Conservation (phyloP, 2,797 vertebrate species). For the Anguilla pacifica region DNA sequence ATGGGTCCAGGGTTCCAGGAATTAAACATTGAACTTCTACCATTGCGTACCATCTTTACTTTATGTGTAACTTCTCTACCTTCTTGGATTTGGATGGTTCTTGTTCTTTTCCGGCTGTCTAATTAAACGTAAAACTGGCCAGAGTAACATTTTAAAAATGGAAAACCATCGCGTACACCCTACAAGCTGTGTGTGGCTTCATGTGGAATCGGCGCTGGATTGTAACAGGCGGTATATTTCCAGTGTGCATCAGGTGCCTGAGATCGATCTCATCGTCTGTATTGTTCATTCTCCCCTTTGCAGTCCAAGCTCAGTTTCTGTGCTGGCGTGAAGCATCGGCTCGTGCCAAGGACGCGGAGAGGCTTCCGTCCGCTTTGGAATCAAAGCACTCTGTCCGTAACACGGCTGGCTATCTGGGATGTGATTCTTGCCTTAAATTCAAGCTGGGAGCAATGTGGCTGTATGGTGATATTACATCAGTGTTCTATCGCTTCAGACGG, state of each 20-base stretch:
- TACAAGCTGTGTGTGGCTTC: no score
- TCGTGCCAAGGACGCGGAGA: slow-evolving; percentile 54
- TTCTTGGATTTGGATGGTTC: slow-evolving; percentile 39
- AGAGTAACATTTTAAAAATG: neutral
- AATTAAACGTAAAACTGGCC: neutral
- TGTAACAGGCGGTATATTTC: no score
- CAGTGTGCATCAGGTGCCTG: slow-evolving; percentile 50
- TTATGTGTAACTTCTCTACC: neutral
- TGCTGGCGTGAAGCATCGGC: slow-evolving; percentile 67
- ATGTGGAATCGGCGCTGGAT: no score
- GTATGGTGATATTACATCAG: no score
- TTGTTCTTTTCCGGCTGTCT: neutral
- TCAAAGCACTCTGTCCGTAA: slow-evolving; percentile 61
- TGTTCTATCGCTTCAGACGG: no score
- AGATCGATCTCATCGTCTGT: slow-evolving; percentile 72
- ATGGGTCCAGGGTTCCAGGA: neutral
- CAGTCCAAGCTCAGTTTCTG: slow-evolving; percentile 68
- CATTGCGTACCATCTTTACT: no score
- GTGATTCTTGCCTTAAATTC: slow-evolving; percentile 33
- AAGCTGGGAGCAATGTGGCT: no score
- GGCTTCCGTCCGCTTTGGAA: slow-evolving; percentile 27
- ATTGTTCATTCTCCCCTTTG: slow-evolving; percentile 69
- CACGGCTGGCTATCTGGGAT: slow-evolving; percentile 44
- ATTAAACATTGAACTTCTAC: neutral
- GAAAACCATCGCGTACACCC: no score